Evolutionary conservation across 37 sponge, comb jelly and placozoan genomes (phyloP), one percentile per base, ranked within the genome.

Genomic region (Axinella damicornis): DNA sequence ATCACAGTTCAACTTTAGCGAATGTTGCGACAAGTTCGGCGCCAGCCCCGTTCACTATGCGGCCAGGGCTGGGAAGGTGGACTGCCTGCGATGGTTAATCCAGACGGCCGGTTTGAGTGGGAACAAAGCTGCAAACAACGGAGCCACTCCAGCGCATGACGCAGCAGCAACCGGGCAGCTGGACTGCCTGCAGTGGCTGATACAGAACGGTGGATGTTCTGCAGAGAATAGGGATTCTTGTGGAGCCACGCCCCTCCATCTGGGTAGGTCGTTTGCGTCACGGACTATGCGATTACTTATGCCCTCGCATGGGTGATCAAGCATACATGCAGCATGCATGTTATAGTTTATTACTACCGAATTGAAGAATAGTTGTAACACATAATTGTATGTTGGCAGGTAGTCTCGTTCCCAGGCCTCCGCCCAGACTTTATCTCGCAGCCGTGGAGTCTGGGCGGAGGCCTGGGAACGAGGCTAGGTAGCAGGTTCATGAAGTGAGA

Each of bases 41-140:
- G 91, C 91, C 1, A 80, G 88, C 13, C 85, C 88, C 19, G 85
- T 89, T 40, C 95, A 94, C 78, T 94, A 87, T 54, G 88, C 95
- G 2, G 95, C 86, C 0, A 80, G 92, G 17, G 67, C 80, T 24
- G 92, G 92, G 1, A 83, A 83, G 56, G 19, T 78, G 1, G 89
- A 87, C 30, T 83, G 84, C 46, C 22, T 92, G 39, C 34, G 57
- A 61, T 92, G 92, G 92, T 40, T 92, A 11, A 76, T 92, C 22
- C 74, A 78, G 39, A 20, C 53, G 9, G 70, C 76, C 5, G 85
- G 85, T 0, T 25, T 87, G 39, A 84, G 70, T 46, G 82, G 74
- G 0, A 92, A 62, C 39, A 84, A 62, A 63, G 38, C 74, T 9
- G 85, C 88, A 0, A 64, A 78, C 46, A 92, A 87, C 60, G 92